These are phyloP conservation scores for Oxystoma pomonae DNA, from an alignment of 2,888 invertebrate species.

Conservation along the genomic window DNA sequence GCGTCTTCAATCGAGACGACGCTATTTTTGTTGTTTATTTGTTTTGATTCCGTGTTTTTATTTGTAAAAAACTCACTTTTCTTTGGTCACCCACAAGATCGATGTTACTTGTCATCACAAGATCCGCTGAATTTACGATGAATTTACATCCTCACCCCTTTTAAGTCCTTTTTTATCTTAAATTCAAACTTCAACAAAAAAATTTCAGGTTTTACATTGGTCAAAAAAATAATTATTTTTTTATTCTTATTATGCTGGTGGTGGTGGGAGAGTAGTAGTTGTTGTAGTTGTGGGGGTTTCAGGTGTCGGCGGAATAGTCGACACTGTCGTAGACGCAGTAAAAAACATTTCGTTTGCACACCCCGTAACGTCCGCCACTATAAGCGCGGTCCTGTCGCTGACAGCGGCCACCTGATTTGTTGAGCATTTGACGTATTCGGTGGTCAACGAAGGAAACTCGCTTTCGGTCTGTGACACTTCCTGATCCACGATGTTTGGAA, in stretches of 20 bases:
- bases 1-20: no score
- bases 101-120: no score
- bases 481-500: neutral
- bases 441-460: neutral
- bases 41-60: no score
- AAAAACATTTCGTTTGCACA: conserved; percentile 1
- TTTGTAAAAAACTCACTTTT: no score
- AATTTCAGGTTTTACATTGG: no score
- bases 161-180: no score
- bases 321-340: neutral
- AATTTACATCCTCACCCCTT: no score
- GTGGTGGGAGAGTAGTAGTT: neutral
- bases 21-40: no score
- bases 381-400: neutral
- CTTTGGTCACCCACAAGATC: no score
- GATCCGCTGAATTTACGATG: no score
- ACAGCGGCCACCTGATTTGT: neutral
- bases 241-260: neutral
- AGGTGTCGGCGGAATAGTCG: neutral
- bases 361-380: neutral
- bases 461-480: neutral
- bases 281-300: neutral
- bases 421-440: neutral
- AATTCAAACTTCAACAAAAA: no score
- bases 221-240: no score